Conservation (phyloP, 1,140 invertebrate species). For the Drosophila kikkawai region DNA sequence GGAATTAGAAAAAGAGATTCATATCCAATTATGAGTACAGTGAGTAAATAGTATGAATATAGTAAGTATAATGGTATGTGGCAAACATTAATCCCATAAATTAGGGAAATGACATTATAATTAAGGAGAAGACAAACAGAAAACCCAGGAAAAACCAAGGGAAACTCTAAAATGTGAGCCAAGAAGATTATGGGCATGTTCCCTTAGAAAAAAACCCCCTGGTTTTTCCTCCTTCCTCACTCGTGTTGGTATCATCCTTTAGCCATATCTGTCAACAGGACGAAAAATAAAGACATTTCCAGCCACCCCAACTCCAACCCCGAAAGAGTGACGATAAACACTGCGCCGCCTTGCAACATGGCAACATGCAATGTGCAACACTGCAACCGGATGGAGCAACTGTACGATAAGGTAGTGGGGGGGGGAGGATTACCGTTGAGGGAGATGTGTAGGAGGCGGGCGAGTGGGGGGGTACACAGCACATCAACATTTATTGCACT, state of each 20-base stretch:
- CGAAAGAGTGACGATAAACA: conserved; percentile 10
- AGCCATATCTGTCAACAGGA: conserved; percentile 31
- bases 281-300: conserved; percentile 39
- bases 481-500: conserved; percentile 55
- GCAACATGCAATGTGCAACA: conserved; percentile 20
- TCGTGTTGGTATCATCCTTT: conserved; percentile 1
- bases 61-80: too few relatives aligned
- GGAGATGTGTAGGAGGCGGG: not conserved
- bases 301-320: not conserved
- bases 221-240: too few relatives aligned
- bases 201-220: not conserved
- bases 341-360: conserved; percentile 37
- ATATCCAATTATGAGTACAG: too few relatives aligned
- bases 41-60: too few relatives aligned
- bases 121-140: not conserved
- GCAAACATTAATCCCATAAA: too few relatives aligned
- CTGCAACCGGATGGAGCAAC: conserved; percentile 47
- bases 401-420: conserved; percentile 10
- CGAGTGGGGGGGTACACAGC: not conserved
- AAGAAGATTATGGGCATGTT: not conserved
- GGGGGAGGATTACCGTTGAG: conserved; percentile 24
- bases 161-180: not conserved
- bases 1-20: not conserved
- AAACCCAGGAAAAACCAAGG: not conserved
- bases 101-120: too few relatives aligned